phyloP scores from a whole-genome alignment of 1,140 invertebrate species.

The Trigoniulus corallinus region DNA sequence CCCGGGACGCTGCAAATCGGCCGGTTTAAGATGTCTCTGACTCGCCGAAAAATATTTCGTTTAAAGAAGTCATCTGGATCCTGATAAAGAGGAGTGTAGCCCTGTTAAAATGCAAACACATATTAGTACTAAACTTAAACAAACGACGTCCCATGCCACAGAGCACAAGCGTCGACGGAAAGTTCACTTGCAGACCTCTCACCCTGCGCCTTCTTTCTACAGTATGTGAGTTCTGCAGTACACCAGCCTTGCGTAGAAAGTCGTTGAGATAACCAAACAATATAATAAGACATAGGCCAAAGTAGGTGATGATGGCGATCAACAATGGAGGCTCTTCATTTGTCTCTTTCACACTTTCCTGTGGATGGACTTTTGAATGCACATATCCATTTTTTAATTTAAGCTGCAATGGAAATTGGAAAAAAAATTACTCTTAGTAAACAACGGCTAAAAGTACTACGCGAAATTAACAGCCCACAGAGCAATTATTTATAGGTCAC shows the following conservation, averaged over 20 bases:
- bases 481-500: too few species aligned
- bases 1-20: conserved; percentile 85
- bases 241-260: conserved; percentile 34
- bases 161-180: too few species aligned
- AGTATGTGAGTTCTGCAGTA: conserved; percentile 43
- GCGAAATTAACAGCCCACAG: too few species aligned
- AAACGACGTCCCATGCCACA: too few species aligned
- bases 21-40: conserved; percentile 85
- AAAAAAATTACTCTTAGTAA: too few species aligned
- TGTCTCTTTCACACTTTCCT: neutral
- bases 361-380: neutral
- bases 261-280: conserved; percentile 69
- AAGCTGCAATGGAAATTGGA: too few species aligned
- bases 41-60: conserved; percentile 75
- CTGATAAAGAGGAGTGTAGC: conserved; percentile 78
- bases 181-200: conserved; percentile 13
- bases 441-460: too few species aligned
- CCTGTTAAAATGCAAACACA: too few species aligned
- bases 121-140: too few species aligned
- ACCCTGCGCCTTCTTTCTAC: conserved; percentile 41
- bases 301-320: conserved; percentile 56
- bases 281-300: conserved; percentile 78
- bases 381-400: too few species aligned
- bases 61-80: conserved; percentile 90
- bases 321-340: neutral